Base-by-base conservation (phyloP, 2,888 invertebrate species). In the Nineta flava region DNA sequence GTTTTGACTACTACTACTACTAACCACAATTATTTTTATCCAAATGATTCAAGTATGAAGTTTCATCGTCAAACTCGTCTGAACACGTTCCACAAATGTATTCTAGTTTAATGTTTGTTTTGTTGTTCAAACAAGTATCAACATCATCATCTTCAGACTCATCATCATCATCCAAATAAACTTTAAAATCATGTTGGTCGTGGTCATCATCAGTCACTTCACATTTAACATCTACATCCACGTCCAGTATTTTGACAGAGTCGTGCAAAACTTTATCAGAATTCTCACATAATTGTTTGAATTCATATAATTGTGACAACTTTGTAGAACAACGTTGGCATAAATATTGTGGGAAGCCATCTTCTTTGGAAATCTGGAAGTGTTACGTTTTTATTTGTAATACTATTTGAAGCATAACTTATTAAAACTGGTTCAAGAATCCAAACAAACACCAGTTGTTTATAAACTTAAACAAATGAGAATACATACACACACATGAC, bases 51-150 rank as follows among this genome's bases (percentile, higher is more conserved):
- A 26, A 26, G 7, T 26, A 26, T 5, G 2, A 3, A 26, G 3
- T 26, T 26, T 26, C 26, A 26, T 26, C 26, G 7, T 6, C 7
- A 26, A 26, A 26, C 7, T 6, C 5, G 4, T 26, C 6, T 26
- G 26, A 6, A 26, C 26, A 26, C 7, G 26, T 26, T 26, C 2
- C 7, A 26, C 26, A 26, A 26, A 5, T 7, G 7, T 26, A 26
- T 26, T 26, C 26, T 6, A n/a, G 45, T 51, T 3, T 56, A 50
- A n/a, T 50, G 54, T 32, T 50, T 31, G 9, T 55, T 50, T 9
- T 50, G 38, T 38, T 52, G 48, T n/a, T 52, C n/a, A 44, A 58
- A 59, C 49, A 51, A 56, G 9, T 31, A 9, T 43, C 57, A 59
- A 0, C 44, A 43, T 2, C 2, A 5, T 38, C 38, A 15, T 38